A percentile compares a stretch with the other conserved stretches of the same genome.
phyloP scores from a whole-genome alignment of 2,113 vertebrate species.

The Strigops habroptila region DNA sequence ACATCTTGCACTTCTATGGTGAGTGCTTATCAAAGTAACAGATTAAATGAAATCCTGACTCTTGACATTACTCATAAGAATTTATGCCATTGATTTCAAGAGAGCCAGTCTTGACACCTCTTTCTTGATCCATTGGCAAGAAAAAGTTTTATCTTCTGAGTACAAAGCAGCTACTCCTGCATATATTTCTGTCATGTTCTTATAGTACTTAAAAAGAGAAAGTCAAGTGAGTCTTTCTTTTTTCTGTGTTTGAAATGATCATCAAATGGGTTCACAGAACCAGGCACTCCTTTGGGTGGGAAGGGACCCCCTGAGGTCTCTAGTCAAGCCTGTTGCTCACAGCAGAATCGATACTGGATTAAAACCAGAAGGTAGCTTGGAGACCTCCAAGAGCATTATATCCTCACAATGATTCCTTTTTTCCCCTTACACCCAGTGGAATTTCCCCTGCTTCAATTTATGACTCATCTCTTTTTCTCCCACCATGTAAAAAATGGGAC shows the following conservation, averaged over 20 bases:
- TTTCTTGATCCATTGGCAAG: neutral
- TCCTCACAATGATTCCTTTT: neutral
- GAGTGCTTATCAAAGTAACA: neutral
- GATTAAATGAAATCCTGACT: neutral
- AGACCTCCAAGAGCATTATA: neutral
- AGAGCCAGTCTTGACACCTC: neutral
- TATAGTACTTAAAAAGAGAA: neutral
- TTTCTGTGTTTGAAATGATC: neutral
- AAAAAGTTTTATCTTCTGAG: neutral
- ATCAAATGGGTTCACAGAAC: neutral
- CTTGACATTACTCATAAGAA: neutral
- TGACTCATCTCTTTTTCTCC: neutral
- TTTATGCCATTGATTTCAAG: neutral
- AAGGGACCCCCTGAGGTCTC: neutral
- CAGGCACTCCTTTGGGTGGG: neutral
- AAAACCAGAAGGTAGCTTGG: neutral
- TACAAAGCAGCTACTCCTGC: neutral
- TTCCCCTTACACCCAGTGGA: accelerated
- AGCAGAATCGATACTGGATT: neutral
- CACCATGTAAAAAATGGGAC: neutral
- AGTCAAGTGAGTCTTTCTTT: neutral
- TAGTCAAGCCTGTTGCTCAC: neutral
- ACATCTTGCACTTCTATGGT: neutral
- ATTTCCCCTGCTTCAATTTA: neutral
- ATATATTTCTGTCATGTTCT: neutral